Base-by-base conservation (phyloP, 2,113 vertebrate species). In the Ascaphus truei region DNA sequence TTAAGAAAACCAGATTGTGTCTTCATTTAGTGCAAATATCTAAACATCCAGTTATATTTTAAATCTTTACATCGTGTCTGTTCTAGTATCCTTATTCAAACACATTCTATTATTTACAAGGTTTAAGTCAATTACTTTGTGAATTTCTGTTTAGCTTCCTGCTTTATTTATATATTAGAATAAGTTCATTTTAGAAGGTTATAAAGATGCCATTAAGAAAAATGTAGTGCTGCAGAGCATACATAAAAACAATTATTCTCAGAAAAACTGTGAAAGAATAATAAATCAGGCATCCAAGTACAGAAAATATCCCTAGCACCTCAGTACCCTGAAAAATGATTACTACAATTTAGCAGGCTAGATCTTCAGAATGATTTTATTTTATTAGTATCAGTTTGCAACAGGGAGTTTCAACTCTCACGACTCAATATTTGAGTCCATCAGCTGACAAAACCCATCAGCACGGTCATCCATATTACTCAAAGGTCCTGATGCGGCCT, bases 361-460 rank as follows among this genome's bases (percentile, higher is more conserved):
- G 71, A 76, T 76, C 68, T 75, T 63, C 61, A 78, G 33, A 36
- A 48, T 79, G 78, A 80, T 79, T 76, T 64, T 59, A 71, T 74
- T 81, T 73, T 75, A 84, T 84, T 81, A 83, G 79, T 64, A 74
- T 66, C 67, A 74, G 71, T 81, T 81, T 81, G 64, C 78, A 79
- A 41, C 1, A 51, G 73, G 76, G 75, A 80, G 74, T 81, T n/a
- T 76, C 69, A 78, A 57, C 65, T 72, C 77, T 78, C 71, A 71
- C 74, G 73, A 58, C 75, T 79, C 72, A 76, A 63, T 79, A 75
- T 37, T 72, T 59, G 72, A 80, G 72, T 76, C 75, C 72, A 80
- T 81, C 6, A 30, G 74, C 71, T 82, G 82, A 77, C 83, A 83
- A 71, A 83, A 72, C 30, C 52, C 62, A 87, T 86, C 76, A 82